Evolutionary conservation across 1,140 invertebrate species (phyloP).

Genomic region (Bombus impatiens): DNA sequence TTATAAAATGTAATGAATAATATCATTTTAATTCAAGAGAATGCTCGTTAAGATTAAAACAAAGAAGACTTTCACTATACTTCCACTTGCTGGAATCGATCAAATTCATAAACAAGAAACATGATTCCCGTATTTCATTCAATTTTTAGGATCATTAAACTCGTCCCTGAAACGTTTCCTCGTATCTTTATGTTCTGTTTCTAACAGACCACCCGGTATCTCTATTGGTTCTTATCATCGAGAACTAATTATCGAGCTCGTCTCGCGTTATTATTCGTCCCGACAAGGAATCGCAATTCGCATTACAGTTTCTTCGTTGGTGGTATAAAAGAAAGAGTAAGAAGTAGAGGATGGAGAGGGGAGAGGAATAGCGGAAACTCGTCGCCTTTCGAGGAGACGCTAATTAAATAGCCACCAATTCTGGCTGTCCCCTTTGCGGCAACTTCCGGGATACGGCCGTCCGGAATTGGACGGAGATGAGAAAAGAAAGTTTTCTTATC

Average conservation of each 20-base stretch:
- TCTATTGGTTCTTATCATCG: conserved; percentile 22
- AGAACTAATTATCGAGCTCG: conserved; percentile 58
- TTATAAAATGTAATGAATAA: not conserved
- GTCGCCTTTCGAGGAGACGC: conserved; percentile 16
- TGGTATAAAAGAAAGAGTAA: not conserved
- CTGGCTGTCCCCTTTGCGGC: conserved; percentile 8
- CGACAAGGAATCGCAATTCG: conserved; percentile 15
- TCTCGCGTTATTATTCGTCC: conserved; percentile 41
- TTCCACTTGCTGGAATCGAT: not conserved
- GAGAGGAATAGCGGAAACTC: not conserved
- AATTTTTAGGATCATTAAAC: not conserved
- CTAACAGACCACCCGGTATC: not conserved
- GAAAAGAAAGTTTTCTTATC: conserved; percentile 61
- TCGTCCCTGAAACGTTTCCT: not conserved
- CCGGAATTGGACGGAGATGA: conserved; percentile 41
- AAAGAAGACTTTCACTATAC: conserved; percentile 3
- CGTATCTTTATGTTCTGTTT: not conserved
- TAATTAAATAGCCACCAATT: conserved; percentile 62
- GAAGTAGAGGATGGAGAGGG: not conserved
- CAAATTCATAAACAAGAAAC: conserved; percentile 8
- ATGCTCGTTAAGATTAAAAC: not conserved
- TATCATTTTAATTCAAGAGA: not conserved
- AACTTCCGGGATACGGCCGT: conserved; percentile 50
- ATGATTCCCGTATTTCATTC: not conserved
- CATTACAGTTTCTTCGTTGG: conserved; percentile 16